Conservation (phyloP, 2,888 invertebrate species). For the Epinotia ramella region DNA sequence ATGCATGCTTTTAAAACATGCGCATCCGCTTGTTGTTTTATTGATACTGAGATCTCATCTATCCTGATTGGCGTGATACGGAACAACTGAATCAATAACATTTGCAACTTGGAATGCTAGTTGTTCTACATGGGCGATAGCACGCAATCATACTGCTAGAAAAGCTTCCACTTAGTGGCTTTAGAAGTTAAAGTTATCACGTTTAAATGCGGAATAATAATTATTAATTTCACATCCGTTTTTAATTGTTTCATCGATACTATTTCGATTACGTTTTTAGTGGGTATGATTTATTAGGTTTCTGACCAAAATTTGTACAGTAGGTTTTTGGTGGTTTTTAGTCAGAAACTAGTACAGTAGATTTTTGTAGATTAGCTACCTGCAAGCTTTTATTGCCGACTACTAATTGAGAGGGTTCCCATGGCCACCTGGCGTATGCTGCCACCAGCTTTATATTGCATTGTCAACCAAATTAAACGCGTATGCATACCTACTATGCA, state of each 20-base stretch:
- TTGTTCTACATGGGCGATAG: conserved; percentile 37
- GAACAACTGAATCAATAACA: conserved; percentile 60
- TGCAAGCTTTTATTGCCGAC: too few species aligned
- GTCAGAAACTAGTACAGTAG: too few species aligned
- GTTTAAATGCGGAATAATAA: conserved; percentile 25
- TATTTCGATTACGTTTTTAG: neutral
- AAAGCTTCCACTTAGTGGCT: conserved; percentile 50
- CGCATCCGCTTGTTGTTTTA: conserved; percentile 60
- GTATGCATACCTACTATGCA: too few species aligned
- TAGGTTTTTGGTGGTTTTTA: too few species aligned
- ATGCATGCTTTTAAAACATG: conserved; percentile 58
- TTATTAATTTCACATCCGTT: conserved; percentile 10
- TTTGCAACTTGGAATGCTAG: conserved; percentile 41
- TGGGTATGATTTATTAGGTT: too few species aligned
- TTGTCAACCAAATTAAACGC: too few species aligned
- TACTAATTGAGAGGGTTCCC: too few species aligned
- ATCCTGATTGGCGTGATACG: conserved; percentile 58
- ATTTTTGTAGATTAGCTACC: too few species aligned
- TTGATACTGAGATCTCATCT: conserved; percentile 60
- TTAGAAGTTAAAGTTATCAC: conserved; percentile 11
- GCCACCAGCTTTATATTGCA: too few species aligned
- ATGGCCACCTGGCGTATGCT: too few species aligned
- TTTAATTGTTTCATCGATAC: conserved; percentile 35
- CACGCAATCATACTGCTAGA: conserved; percentile 45
- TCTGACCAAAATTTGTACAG: too few species aligned